Percentiles rank a stretch among this genome's conserved stretches.
Conservation (phyloP, 2,888 invertebrate genomes). For the Troides helena region DNA sequence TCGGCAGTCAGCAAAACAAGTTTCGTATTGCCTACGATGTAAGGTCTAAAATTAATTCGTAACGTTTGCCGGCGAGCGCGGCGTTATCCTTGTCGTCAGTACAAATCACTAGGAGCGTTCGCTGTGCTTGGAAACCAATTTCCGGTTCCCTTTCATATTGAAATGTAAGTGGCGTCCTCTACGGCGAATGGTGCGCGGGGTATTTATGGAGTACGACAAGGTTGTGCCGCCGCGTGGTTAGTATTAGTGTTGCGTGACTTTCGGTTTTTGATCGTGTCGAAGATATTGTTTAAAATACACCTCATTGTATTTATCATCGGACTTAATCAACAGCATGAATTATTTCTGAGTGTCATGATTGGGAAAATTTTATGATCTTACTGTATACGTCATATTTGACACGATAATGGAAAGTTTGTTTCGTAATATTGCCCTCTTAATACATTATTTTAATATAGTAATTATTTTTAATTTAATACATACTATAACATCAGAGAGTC, state of each 20-base stretch:
- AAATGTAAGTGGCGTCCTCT: conserved; percentile 69
- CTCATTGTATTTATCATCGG: no score
- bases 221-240: background rate
- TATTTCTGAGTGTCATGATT: no score
- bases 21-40: conserved; percentile 23
- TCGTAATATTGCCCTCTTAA: no score
- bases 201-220: conserved; percentile 40
- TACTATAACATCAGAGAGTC: no score
- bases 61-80: conserved; percentile 37
- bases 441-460: no score
- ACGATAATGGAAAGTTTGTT: no score
- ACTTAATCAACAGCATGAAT: no score
- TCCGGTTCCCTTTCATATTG: conserved; percentile 75
- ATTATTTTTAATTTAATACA: no score
- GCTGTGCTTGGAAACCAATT: conserved; percentile 74
- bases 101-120: conserved; percentile 71
- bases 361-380: no score
- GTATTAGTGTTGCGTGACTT: background rate
- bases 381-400: no score
- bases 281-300: background rate
- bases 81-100: conserved; percentile 50
- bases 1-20: conserved; percentile 12
- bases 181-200: conserved; percentile 44
- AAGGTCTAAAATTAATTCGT: conserved; percentile 42
- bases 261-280: background rate